Evolutionary conservation across 2,797 vertebrate genomes (phyloP), one percentile per base, ranked within the genome.

Genomic region (Gadopsis marmoratus): DNA sequence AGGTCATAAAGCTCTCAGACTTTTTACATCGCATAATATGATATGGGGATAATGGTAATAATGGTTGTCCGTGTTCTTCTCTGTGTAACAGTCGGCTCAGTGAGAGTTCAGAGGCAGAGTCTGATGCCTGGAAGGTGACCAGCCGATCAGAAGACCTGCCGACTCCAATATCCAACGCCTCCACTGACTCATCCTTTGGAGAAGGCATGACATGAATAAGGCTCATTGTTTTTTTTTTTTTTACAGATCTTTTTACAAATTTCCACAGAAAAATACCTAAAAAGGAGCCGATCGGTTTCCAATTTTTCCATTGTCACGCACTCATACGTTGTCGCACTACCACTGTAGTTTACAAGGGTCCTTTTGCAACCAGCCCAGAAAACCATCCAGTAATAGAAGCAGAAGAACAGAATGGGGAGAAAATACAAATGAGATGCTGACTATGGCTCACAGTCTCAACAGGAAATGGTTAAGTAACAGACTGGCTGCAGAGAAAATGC

Each of bases 91-190:
- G 95, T 83, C 96, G 94, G 76, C 87, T 93, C 45, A 91, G 78
- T 8, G 92, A 95, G 35, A 94, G 95, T 67, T 89, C 95, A 88
- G 97, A 97, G 62, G 91, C 92, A 2, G 96, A 98, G 79, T 85
- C 82, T n/a, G 96, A 99, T 8, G 68, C 67, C 54, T 95, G 92
- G 91, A 95, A 88, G 81, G 92, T 71, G 48, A 92, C 87, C 70
- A 95, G 95, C 71, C 96, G 94, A 13, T 95, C 97, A 7, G 97
- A 98, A 43, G 98, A 98, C 63, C 83, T 96, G 45, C 95, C 95
- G 68, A 94, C 93, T 0, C 85, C 95, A 26, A 94, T 95, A 41
- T 96, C 95, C 5, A 95, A 96, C 78, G 93, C 96, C 56, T 97
- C 96, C 75, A 86, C 93, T 0, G 97, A 99, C 83, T 93, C 96